phyloP scores from a whole-genome alignment of 64 coral and sea anemone species.

The Pocillopora damicornis region DNA sequence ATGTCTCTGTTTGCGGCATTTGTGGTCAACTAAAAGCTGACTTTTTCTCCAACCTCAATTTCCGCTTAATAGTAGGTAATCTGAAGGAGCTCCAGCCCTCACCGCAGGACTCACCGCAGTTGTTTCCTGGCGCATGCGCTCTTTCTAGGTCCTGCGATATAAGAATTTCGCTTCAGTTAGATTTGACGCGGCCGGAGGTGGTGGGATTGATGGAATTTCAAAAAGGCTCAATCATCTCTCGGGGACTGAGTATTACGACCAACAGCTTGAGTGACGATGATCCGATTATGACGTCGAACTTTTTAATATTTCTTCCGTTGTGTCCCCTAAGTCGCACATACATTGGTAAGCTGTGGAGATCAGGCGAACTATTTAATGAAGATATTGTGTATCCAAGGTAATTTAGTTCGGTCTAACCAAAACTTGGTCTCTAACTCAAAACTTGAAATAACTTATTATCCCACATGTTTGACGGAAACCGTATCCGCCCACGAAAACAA shows the following conservation, averaged over 20 bases:
- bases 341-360: too few relatives aligned
- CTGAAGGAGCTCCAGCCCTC: neutral
- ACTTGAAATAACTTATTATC: too few relatives aligned
- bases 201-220: constrained; percentile 10
- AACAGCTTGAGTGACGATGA: neutral
- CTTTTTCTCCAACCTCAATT: neutral
- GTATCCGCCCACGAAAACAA: too few relatives aligned
- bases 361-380: too few relatives aligned
- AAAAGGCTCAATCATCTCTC: constrained; percentile 2
- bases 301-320: neutral
- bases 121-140: neutral
- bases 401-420: too few relatives aligned
- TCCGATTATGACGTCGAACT: neutral
- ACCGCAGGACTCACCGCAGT: neutral
- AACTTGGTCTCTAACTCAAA: too few relatives aligned
- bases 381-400: too few relatives aligned
- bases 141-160: neutral
- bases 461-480: too few relatives aligned
- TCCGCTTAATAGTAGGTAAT: neutral
- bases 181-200: neutral
- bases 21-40: too few relatives aligned
- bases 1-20: too few relatives aligned
- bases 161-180: neutral
- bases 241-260: neutral
- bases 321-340: neutral